These are phyloP conservation scores for Arenaria interpres DNA, from an alignment of 2,113 vertebrate species.

Conservation along the genomic window DNA sequence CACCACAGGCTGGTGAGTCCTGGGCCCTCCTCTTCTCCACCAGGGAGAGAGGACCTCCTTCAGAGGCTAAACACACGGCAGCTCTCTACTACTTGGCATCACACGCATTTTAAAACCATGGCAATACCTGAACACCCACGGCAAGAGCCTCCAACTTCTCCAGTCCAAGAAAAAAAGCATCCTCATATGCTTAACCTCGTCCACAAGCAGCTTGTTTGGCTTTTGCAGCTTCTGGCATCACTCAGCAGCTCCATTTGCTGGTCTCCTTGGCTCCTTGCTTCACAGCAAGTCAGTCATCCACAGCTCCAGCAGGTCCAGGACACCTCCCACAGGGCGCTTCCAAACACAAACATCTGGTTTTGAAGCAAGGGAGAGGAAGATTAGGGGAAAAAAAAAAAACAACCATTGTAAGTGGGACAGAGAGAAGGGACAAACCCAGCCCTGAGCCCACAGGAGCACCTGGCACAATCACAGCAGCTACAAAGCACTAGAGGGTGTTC, in stretches of 20 bases:
- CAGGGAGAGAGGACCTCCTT: background rate
- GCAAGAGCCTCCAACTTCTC: background rate
- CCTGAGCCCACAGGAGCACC: background rate
- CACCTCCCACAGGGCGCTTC: background rate
- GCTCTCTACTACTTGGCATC: background rate
- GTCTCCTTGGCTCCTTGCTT: background rate
- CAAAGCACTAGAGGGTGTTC: background rate
- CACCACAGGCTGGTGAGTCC: background rate
- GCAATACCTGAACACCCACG: background rate
- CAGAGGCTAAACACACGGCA: background rate
- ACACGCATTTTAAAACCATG: rapidly evolving
- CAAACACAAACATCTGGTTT: background rate
- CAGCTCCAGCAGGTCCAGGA: background rate
- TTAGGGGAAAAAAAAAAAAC: background rate
- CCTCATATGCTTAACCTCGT: background rate
- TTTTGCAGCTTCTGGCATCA: background rate
- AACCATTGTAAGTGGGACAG: background rate
- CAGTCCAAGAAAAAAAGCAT: background rate
- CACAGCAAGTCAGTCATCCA: background rate
- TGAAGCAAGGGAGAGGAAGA: background rate
- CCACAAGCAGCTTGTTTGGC: background rate
- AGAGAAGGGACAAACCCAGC: background rate
- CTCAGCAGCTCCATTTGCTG: background rate
- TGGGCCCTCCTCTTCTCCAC: background rate
- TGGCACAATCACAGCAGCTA: background rate